Conservation (phyloP, 2,888 invertebrate species). For the Lysandra coridon region DNA sequence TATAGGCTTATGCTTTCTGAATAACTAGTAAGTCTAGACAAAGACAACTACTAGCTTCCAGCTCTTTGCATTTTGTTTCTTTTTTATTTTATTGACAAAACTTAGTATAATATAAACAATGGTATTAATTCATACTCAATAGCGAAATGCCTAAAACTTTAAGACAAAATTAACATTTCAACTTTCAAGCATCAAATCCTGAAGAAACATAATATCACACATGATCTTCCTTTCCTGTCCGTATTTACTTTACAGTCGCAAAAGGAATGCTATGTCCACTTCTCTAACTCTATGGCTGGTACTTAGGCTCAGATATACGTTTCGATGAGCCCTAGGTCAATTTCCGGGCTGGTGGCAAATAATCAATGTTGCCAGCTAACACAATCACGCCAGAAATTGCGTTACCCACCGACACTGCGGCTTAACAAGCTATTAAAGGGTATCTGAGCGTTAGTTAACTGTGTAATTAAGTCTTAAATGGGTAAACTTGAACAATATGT, state of each 20-base stretch:
- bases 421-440: slow-evolving; percentile 3
- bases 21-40: too few species aligned
- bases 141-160: too few species aligned
- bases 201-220: too few species aligned
- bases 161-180: too few species aligned
- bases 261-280: not conserved
- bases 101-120: too few species aligned
- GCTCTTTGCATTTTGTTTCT: too few species aligned
- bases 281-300: not conserved
- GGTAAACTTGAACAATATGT: not conserved
- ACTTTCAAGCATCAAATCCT: too few species aligned
- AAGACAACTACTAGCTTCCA: too few species aligned
- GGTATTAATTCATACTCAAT: too few species aligned
- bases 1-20: too few species aligned
- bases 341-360: slow-evolving; percentile 7
- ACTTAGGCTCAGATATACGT: not conserved
- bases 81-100: too few species aligned
- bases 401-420: not conserved
- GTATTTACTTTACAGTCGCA: not conserved
- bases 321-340: not conserved
- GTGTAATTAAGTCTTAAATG: not conserved
- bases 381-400: not conserved
- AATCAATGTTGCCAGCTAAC: slow-evolving; percentile 12
- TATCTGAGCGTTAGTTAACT: slow-evolving; percentile 2
- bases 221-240: not conserved